These are phyloP conservation scores for Hormiphora californensis DNA, from an alignment of 37 sponge, comb jelly and placozoan genomes.

Conservation along the genomic window DNA sequence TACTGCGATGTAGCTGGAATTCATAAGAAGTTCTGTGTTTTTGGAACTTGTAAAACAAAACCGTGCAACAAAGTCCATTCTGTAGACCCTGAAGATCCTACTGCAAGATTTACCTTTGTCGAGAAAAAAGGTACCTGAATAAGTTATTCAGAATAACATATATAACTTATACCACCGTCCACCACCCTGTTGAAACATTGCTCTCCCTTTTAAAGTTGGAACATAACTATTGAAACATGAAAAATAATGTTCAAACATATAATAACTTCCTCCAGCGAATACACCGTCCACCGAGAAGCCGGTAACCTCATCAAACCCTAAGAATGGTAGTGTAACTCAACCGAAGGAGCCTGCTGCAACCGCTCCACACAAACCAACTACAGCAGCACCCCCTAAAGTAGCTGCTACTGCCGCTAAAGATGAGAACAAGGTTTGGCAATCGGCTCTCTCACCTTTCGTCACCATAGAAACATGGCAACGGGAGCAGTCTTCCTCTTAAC, in stretches of 20 bases:
- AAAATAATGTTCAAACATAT: too few species aligned
- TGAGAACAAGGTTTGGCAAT: not conserved
- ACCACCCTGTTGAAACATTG: not conserved
- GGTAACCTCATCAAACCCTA: too few species aligned
- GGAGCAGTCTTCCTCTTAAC: too few species aligned
- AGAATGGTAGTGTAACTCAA: not conserved
- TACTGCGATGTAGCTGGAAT: not conserved
- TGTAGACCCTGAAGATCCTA: not conserved
- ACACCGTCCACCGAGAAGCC: too few species aligned
- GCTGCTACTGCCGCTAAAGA: not conserved
- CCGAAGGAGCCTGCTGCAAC: not conserved
- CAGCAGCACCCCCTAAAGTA: not conserved
- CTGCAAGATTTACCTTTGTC: not conserved
- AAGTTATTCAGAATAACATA: not conserved
- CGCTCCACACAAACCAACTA: not conserved
- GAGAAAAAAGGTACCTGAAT: not conserved
- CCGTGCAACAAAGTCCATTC: not conserved
- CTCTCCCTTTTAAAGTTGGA: not conserved
- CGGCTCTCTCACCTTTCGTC: too few species aligned
- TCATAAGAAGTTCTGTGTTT: constrained; percentile 3
- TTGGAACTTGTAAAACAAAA: not conserved
- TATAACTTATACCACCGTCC: not conserved
- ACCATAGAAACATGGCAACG: too few species aligned
- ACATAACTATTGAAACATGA: not conserved
- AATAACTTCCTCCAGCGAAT: too few species aligned